These are phyloP conservation scores for Dyspetes luteomarginatus DNA, from an alignment of 2,888 invertebrate genomes.

Conservation along the genomic window DNA sequence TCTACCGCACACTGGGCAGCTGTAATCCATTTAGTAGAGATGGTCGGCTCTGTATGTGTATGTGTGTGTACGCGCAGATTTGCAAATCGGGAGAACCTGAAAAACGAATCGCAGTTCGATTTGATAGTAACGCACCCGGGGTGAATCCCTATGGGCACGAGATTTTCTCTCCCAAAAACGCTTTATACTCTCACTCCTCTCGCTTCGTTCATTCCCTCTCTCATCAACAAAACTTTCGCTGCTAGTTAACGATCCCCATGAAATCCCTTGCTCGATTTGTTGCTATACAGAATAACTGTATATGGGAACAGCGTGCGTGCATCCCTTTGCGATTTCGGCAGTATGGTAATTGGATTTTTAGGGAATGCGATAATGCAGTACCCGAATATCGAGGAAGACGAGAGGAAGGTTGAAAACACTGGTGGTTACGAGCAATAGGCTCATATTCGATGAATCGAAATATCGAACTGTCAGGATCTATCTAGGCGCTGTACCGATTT, in stretches of 20 bases:
- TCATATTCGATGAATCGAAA: neutral
- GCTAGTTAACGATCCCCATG: conserved; percentile 16
- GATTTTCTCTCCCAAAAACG: conserved; percentile 43
- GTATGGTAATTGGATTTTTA: conserved; percentile 35
- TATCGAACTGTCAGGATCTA: neutral
- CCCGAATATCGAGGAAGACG: neutral
- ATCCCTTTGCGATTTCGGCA: conserved; percentile 32
- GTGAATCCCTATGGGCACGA: conserved; percentile 44
- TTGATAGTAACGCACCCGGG: conserved; percentile 55
- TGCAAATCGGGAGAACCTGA: conserved; percentile 28
- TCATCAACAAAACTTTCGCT: conserved; percentile 25
- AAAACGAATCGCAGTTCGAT: conserved; percentile 61
- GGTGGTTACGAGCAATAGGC: neutral
- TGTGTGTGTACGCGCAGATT: conserved; percentile 6
- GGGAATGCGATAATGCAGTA: conserved; percentile 6
- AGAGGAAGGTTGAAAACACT: neutral
- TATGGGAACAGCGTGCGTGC: neutral
- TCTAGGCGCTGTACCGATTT: neutral
- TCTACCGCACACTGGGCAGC: conserved; percentile 57
- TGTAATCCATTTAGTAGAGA: conserved; percentile 65
- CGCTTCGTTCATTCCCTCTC: conserved; percentile 39
- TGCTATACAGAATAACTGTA: conserved; percentile 8
- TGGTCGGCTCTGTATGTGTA: conserved; percentile 33
- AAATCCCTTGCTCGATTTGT: conserved; percentile 30
- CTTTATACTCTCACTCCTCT: conserved; percentile 58